Base-by-base conservation (phyloP, 2,797 vertebrate genomes). In the Thunnus albacares region DNA sequence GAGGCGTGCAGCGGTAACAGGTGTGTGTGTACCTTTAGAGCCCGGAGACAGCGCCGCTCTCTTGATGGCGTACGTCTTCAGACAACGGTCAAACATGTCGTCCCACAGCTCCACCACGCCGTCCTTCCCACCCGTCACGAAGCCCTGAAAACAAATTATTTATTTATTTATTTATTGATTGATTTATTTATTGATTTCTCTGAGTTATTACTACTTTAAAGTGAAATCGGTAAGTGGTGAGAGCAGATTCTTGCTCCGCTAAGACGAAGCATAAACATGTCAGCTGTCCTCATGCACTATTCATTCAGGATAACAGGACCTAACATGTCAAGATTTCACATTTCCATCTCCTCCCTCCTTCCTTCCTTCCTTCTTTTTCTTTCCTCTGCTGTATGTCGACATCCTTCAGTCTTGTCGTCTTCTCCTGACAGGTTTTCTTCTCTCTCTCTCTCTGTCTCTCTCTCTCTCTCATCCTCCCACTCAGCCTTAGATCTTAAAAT, bases 31-130 rank as follows among this genome's bases (percentile, higher is more conserved):
- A 99, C 98, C 98, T 97, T 99, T 99, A 5, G 98, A 99, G 28
- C 94, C 95, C 1, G 98, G 92, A 26, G 97, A 97, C 63, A 99
- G 92, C 0, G 96, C 94, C 3, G 97, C 92, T 91, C 98, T 97
- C 95, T 99, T 99, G 92, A 99, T 99, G 92, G 97, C 97, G 0
- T 99, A 99, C 0, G 97, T 98, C 95, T 99, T 99, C 94, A 99
- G 91, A 82, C 98, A 99, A 84, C 98, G 96, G 75, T 99, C 98
- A 84, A 99, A 99, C 96, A 96, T 97, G 87, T 99, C 98, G 82
- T 98, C 98, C 98, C 98, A 99, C 75, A 99, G 96, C 58, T 97
- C 98, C 88, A 99, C 97, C 26, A 99, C 95, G 17, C 98, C 98
- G 30, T 99, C 98, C 81, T 98, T 98, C 71, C 98, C 98, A 22